Percentiles rank a stretch among this genome's conserved stretches.
Evolutionary conservation across 1,140 invertebrate species (phyloP).

Genomic region (Hyles vespertilio): DNA sequence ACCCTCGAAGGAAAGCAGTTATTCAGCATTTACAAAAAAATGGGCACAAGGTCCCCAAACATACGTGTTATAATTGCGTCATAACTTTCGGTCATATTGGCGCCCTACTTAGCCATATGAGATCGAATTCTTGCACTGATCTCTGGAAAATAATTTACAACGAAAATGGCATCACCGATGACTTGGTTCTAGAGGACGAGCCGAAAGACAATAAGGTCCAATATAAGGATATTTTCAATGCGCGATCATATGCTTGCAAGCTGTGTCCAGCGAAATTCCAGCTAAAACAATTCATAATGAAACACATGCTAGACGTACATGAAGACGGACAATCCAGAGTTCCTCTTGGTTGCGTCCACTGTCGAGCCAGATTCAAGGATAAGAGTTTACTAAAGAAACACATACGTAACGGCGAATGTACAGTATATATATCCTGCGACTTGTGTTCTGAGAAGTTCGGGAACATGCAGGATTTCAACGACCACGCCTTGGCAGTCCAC

Average conservation of each 20-base stretch:
- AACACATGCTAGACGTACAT: constrained; percentile 71
- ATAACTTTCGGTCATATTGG: constrained; percentile 75
- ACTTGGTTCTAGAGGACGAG: constrained; percentile 62
- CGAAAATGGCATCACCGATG: constrained; percentile 69
- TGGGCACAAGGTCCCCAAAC: constrained; percentile 72
- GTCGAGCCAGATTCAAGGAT: constrained; percentile 64
- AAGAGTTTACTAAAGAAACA: constrained; percentile 68
- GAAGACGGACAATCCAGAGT: constrained; percentile 67
- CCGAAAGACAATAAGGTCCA: constrained; percentile 57
- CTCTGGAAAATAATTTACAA: constrained; percentile 73
- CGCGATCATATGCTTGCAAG: constrained; percentile 70
- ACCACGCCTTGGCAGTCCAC: constrained; percentile 67
- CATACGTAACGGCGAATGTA: constrained; percentile 71
- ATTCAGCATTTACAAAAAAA: constrained; percentile 74
- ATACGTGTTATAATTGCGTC: constrained; percentile 78
- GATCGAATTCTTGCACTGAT: constrained; percentile 68
- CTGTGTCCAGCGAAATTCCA: constrained; percentile 72
- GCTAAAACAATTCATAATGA: constrained; percentile 73
- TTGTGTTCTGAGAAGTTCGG: constrained; percentile 70
- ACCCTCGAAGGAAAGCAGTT: constrained; percentile 70
- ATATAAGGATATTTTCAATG: constrained; percentile 72
- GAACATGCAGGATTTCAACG: constrained; percentile 70
- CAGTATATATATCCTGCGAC: constrained; percentile 69
- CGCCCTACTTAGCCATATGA: constrained; percentile 71
- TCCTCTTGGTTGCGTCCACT: constrained; percentile 63